These are phyloP conservation scores for Plebejus argus DNA, from an alignment of 2,888 invertebrate species.

Conservation along the genomic window DNA sequence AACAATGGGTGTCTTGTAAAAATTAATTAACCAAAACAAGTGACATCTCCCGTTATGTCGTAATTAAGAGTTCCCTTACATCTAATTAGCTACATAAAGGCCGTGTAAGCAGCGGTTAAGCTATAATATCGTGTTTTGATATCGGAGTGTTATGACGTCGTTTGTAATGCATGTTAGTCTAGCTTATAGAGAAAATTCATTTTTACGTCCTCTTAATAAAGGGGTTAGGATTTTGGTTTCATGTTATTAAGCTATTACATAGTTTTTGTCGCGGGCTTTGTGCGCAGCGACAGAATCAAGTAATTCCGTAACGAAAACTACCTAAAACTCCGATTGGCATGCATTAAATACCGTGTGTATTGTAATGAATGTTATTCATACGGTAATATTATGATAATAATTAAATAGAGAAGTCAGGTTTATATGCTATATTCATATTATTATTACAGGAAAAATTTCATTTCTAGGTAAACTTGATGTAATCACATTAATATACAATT, in stretches of 20 bases:
- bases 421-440: too few species aligned
- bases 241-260: too few species aligned
- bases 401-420: too few species aligned
- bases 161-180: background rate
- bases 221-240: too few species aligned
- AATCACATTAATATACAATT: background rate
- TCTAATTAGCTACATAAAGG: background rate
- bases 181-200: background rate
- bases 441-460: background rate
- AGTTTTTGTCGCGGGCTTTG: too few species aligned
- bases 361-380: too few species aligned
- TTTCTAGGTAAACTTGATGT: background rate
- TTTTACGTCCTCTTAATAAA: too few species aligned
- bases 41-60: background rate
- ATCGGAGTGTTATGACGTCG: background rate
- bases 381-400: too few species aligned
- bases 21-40: constrained; percentile 6
- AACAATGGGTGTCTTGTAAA: background rate
- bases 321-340: too few species aligned
- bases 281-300: too few species aligned
- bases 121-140: background rate
- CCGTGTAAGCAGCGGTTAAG: background rate
- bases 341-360: too few species aligned
- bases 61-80: background rate
- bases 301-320: too few species aligned